A percentile compares a stretch with the other conserved stretches of the same genome.
Evolutionary conservation across 2,797 vertebrate species (phyloP).

Genomic region (Artibeus jamaicensis): DNA sequence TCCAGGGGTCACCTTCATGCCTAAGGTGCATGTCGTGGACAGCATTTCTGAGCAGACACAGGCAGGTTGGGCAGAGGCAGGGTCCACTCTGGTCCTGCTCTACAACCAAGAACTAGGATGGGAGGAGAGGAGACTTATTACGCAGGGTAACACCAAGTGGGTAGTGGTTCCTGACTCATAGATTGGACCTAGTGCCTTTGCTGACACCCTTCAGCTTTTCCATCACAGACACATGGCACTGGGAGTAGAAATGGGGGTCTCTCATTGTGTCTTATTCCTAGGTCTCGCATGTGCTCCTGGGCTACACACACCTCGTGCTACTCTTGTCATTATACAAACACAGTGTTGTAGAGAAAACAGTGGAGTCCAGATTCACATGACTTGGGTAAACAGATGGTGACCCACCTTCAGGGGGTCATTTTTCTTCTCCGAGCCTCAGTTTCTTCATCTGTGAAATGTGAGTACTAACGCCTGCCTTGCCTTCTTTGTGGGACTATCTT

Average conservation of each 20-base stretch:
- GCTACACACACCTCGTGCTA: background rate
- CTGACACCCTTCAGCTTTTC: background rate
- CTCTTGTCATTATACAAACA: background rate
- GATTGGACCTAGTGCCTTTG: background rate
- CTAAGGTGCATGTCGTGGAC: background rate
- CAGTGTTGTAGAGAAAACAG: background rate
- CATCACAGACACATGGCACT: background rate
- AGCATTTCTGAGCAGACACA: background rate
- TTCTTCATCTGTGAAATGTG: background rate
- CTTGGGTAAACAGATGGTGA: background rate
- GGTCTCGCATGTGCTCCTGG: background rate
- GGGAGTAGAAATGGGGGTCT: background rate
- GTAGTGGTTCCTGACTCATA: background rate
- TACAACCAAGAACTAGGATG: background rate
- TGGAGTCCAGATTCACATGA: background rate
- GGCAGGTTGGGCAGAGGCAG: background rate
- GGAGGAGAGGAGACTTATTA: rapidly evolving
- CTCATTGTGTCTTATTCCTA: background rate
- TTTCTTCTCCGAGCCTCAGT: background rate
- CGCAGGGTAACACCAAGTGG: background rate
- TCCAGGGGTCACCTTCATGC: background rate
- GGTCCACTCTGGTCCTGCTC: background rate
- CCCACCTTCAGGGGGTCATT: background rate
- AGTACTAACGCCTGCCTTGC: background rate
- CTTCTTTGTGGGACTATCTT: background rate